Evolutionary conservation across 2,113 vertebrate species (phyloP), one percentile per base, ranked within the genome.

Genomic region (Myotis davidii): DNA sequence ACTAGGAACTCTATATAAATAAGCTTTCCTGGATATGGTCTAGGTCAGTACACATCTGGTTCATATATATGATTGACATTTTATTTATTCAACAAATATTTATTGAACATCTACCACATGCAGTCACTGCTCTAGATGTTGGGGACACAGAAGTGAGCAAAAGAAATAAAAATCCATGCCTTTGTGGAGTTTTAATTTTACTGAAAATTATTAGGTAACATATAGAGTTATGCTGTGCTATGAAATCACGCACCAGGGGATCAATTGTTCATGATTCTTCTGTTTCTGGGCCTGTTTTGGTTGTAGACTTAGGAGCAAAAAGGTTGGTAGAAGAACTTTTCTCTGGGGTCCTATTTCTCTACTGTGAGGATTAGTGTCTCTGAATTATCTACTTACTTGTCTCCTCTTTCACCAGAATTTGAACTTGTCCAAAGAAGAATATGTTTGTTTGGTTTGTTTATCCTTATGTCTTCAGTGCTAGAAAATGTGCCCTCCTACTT

Each of bases 61-160:
- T 3, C 39, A 74, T 9, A 91, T 29, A 4, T 74, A 76, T n/a
- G n/a, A 56, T 1, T 90, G 32, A 21, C 25, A 84, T 83, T 94
- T 83, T n/a, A 91, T 70, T 86, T 37, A 89, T 64, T 52, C 32
- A 73, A 76, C 17, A 95, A 83, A 69, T 79, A 29, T 27, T 94
- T 85, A 50, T 67, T 56, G 37, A 83, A 16, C 6, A 85, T 54
- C 8, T 25, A 54, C 50, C 94, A n/a, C 1, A 73, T 39, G 37
- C 6, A 84, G 20, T 2, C 5, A 37, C 45, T 82, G 3, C 59
- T 48, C 56, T 82, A 76, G 6, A 39, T 37, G 64, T 5, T 90
- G 29, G 32, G 11, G 18, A 85, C 21, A 37, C 25, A 79, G 32
- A 29, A 92, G 6, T 67, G 10, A 95, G 20, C 23, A 74, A 73